Evolutionary conservation across 2,888 invertebrate genomes (phyloP).

Genomic region (Crioceris asparagi): DNA sequence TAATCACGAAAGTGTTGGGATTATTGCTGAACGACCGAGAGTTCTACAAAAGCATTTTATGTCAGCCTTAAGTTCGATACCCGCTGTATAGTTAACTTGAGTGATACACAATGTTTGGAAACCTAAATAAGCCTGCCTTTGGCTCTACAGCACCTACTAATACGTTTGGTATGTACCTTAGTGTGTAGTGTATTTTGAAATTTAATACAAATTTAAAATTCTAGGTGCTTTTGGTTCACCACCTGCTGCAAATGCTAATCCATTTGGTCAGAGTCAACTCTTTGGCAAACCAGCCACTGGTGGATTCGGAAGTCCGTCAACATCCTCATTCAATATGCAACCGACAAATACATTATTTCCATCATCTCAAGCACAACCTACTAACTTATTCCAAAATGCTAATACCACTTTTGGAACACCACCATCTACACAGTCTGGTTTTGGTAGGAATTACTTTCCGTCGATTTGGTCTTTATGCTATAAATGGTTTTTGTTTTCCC

Average conservation of each 20-base stretch:
- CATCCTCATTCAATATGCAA: slow-evolving; percentile 57
- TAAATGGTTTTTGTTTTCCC: too few species aligned
- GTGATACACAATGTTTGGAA: slow-evolving; percentile 30
- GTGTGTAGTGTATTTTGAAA: slow-evolving; percentile 16
- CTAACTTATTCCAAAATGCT: slow-evolving; percentile 53
- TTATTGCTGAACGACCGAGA: too few species aligned
- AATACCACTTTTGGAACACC: slow-evolving; percentile 56
- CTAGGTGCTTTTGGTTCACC: slow-evolving; percentile 25
- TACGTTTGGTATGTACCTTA: slow-evolving; percentile 39
- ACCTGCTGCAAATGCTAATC: slow-evolving; percentile 22
- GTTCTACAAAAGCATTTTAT: too few species aligned
- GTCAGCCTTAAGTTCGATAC: too few species aligned
- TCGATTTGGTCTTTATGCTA: too few species aligned
- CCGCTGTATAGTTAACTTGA: too few species aligned
- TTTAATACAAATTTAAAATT: slow-evolving; percentile 2
- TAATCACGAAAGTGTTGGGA: too few species aligned
- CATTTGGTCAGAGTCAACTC: slow-evolving; percentile 34
- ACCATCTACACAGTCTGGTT: slow-evolving; percentile 41
- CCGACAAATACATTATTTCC: slow-evolving; percentile 44
- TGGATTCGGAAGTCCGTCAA: slow-evolving; percentile 50
- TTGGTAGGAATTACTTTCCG: too few species aligned
- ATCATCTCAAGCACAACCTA: slow-evolving; percentile 38
- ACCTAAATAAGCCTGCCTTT: slow-evolving; percentile 28
- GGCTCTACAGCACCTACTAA: slow-evolving; percentile 31
- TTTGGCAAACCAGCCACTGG: slow-evolving; percentile 47